A percentile compares a stretch with the other conserved stretches of the same genome.
Evolutionary conservation across 1,140 invertebrate species (phyloP).

Genomic region (Ceratosolen fusciceps): DNA sequence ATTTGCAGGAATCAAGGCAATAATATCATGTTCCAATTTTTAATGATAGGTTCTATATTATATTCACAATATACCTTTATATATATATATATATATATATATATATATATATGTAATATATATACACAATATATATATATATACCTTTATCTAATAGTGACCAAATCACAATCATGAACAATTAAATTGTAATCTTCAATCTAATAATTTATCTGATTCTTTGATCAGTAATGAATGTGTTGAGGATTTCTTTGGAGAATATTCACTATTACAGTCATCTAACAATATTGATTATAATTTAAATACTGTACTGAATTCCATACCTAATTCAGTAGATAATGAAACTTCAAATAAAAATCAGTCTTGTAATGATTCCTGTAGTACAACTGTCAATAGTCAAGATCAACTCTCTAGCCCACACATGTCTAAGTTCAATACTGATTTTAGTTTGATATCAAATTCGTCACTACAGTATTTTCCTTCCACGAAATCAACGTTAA

Average conservation of each 20-base stretch:
- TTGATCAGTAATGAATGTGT: constrained; percentile 53
- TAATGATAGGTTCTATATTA: constrained; percentile 33
- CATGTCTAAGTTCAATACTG: constrained; percentile 65
- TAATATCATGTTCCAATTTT: constrained; percentile 35
- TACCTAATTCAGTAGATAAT: constrained; percentile 58
- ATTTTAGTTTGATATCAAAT: constrained; percentile 67
- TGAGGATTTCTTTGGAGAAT: constrained; percentile 62
- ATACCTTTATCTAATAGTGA: constrained; percentile 43
- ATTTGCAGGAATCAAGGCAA: constrained; percentile 22
- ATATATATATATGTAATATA: no score
- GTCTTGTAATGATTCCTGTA: constrained; percentile 62
- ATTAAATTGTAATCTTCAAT: constrained; percentile 58
- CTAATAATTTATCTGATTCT: constrained; percentile 62
- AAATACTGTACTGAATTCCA: constrained; percentile 59
- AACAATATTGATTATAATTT: constrained; percentile 64
- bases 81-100: no score
- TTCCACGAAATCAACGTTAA: constrained; percentile 61
- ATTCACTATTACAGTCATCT: constrained; percentile 57
- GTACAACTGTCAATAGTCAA: constrained; percentile 53
- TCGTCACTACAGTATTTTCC: constrained; percentile 67
- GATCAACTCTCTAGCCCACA: constrained; percentile 63
- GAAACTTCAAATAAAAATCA: constrained; percentile 56
- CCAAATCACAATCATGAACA: constrained; percentile 53
- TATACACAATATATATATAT: no score
- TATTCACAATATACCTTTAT: constrained; percentile 15